phyloP scores from a whole-genome alignment of 2,113 vertebrate genomes.

The Cheirogaleus medius region DNA sequence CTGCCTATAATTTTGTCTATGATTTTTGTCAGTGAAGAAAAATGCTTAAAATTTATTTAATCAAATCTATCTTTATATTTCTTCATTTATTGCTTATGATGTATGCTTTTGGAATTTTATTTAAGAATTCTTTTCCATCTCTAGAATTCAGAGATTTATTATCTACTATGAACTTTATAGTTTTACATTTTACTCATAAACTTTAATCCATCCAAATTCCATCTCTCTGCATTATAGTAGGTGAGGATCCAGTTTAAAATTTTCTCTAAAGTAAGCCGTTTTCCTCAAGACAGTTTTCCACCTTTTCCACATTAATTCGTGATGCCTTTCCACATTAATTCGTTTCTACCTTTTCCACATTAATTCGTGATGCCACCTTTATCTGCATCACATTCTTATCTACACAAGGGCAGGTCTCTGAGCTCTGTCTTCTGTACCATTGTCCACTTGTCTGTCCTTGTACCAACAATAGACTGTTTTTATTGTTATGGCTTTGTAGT shows the following conservation, averaged over 20 bases:
- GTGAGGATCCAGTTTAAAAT: neutral
- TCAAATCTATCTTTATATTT: conserved; percentile 12
- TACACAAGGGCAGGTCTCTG: neutral
- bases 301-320: neutral
- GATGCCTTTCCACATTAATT: neutral
- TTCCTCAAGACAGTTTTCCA: neutral
- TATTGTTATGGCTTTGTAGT: neutral
- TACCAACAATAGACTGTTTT: neutral
- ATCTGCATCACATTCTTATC: neutral
- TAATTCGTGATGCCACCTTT: neutral
- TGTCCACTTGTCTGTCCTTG: neutral
- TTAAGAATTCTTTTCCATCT: neutral
- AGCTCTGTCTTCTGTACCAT: neutral
- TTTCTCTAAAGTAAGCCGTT: conserved; percentile 2
- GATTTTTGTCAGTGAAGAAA: conserved; percentile 22
- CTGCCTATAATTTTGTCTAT: neutral
- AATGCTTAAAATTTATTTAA: conserved; percentile 18
- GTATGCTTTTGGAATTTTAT: neutral
- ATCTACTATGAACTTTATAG: neutral
- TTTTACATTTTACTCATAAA: neutral
- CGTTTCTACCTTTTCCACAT: neutral
- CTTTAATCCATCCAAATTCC: neutral
- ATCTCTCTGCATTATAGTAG: neutral
- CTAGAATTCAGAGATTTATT: neutral
- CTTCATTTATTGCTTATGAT: neutral